Base-by-base conservation (phyloP, 2,113 vertebrate genomes). In the Rhizomys pruinosus region DNA sequence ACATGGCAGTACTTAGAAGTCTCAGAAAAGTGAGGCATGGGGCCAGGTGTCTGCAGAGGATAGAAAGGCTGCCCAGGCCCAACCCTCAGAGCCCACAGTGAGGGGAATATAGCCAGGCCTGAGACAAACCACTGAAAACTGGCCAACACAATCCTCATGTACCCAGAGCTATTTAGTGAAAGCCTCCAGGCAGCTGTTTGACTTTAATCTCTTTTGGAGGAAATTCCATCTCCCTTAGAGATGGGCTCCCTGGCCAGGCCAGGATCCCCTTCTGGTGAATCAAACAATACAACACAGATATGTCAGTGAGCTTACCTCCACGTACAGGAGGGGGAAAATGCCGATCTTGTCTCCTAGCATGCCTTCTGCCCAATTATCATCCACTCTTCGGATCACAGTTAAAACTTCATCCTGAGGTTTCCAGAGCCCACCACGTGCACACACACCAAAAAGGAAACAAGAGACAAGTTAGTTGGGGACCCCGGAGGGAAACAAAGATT, bases 331-430 rank as follows among this genome's bases (percentile, higher is more conserved):
- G 68, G 99, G 99, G 86, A 99, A 99, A 97, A 99, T 99, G 77
- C 99, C 99, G 84, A 99, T 99, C 98, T 99, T 99, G 98, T 99
- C 99, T 97, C 99, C 99, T 97, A 99, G 98, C 99, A 99, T 99
- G 97, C 99, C 99, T 98, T 99, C 99, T 10, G 99, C 99, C 99
- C 99, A 99, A 98, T 99, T 99, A 96, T 99, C 99, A 94, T 99
- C 99, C 97, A 99, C 99, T 97, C 99, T 98, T 95, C 99, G 99
- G 97, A 99, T 99, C 96, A 99, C 99, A 0, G 99, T 99, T 97
- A 99, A 98, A 94, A 99, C 98, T 98, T 99, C 99, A 97, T 99
- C 99, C 99, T 99, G 97, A 95, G 97, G 97, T 68, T 39, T 95
- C 92, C 91, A 19, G 64, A 87, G 72, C n/a, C 96, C 71, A 72